Conservation (phyloP, 1,140 invertebrate species). For the Eulimnadia texana region DNA sequence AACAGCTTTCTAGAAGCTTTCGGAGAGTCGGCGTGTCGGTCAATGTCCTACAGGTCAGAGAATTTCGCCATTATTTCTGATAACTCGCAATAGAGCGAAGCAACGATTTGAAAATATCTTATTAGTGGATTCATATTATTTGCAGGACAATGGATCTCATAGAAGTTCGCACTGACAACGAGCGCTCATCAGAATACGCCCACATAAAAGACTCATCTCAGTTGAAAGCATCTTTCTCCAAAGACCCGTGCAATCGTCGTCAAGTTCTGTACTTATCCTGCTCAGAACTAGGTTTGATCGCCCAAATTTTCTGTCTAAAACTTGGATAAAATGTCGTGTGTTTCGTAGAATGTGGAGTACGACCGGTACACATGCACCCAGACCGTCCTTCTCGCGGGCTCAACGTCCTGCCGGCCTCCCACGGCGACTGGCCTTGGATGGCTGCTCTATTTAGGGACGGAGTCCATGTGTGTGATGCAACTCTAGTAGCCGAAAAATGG, state of each 20-base stretch:
- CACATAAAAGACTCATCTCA: slow-evolving; percentile 49
- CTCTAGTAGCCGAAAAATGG: slow-evolving; percentile 61
- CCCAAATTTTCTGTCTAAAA: neutral
- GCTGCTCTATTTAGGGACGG: slow-evolving; percentile 65
- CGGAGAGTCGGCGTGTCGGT: slow-evolving; percentile 56
- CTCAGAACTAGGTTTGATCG: slow-evolving; percentile 46
- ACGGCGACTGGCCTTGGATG: slow-evolving; percentile 71
- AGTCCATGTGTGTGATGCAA: slow-evolving; percentile 74
- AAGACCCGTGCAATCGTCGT: slow-evolving; percentile 52
- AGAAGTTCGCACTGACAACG: slow-evolving; percentile 38
- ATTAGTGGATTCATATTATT: slow-evolving; percentile 10
- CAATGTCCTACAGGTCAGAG: slow-evolving; percentile 54
- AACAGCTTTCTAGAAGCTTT: slow-evolving; percentile 44
- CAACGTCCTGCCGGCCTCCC: slow-evolving; percentile 16
- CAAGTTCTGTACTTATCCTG: slow-evolving; percentile 66
- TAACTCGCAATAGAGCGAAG: too few species aligned
- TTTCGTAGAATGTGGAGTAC: slow-evolving; percentile 55
- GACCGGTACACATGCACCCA: slow-evolving; percentile 29
- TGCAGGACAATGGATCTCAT: slow-evolving; percentile 38
- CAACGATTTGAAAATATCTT: slow-evolving; percentile 1
- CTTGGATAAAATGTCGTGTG: too few species aligned
- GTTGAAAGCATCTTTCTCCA: slow-evolving; percentile 43
- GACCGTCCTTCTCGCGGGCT: slow-evolving; percentile 44
- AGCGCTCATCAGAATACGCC: slow-evolving; percentile 40
- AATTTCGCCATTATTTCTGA: neutral